Percentiles rank a stretch among this genome's conserved stretches.
These are phyloP conservation scores for Cerastoderma edule DNA, from an alignment of 2,888 invertebrate species.

Conservation along the genomic window DNA sequence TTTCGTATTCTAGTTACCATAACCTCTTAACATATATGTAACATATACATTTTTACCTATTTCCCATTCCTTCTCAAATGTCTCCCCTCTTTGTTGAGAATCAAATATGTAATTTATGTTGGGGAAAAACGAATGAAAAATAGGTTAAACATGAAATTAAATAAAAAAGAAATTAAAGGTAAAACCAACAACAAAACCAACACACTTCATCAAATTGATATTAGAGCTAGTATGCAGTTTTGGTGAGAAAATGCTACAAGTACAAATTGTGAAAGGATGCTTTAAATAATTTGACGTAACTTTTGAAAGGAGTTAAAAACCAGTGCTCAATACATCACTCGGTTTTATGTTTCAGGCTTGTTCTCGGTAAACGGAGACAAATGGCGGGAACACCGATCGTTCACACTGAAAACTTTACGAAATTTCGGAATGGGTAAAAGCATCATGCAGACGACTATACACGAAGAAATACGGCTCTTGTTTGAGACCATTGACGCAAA, in stretches of 20 bases:
- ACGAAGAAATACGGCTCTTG: conserved; percentile 39
- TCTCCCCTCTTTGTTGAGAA: no score
- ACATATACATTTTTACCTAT: no score
- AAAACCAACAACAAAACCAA: background rate
- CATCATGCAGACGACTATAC: conserved; percentile 48
- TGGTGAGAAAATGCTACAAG: background rate
- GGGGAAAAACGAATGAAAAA: no score
- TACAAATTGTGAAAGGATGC: background rate
- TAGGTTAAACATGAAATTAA: no score
- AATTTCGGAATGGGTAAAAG: conserved; percentile 59
- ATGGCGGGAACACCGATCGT: conserved; percentile 63
- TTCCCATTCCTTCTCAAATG: no score
- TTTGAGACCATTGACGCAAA: conserved; percentile 32
- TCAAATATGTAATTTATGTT: no score
- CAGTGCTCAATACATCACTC: background rate
- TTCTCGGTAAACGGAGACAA: conserved; percentile 21
- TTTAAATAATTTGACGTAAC: background rate
- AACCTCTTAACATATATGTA: no score
- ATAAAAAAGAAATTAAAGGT: no score
- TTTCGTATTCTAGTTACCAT: no score
- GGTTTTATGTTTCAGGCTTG: background rate
- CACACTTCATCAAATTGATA: background rate
- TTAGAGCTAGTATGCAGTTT: background rate
- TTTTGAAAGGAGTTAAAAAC: background rate
- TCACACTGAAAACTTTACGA: conserved; percentile 53